Evolutionary conservation across 2,113 vertebrate species (phyloP), one percentile per base, ranked within the genome.

Genomic region (Amazona guildingii): DNA sequence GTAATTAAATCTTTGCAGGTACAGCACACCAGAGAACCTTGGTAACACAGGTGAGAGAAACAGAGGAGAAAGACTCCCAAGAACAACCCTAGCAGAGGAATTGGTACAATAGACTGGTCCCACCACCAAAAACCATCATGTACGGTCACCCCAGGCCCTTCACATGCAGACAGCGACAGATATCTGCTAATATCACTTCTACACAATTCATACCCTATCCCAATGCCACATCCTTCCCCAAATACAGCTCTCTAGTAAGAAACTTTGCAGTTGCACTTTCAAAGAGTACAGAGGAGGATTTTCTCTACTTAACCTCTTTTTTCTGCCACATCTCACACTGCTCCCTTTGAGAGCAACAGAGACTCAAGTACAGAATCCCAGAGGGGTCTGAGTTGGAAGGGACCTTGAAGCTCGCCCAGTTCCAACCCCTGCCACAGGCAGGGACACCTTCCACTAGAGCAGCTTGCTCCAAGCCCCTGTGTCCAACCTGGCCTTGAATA

Each of bases 41-140:
- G 46, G 51, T 43, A 77, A 57, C 15, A 7, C 16, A 61, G 33
- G 35, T 14, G 31, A 68, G 48, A 27, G 62, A 46, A 88, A 62
- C 39, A 24, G 52, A 67, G 27, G 33, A 81, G 37, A 57, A 31
- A 31, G 17, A 46, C 24, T n/a, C n/a, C 41, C 33, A 8, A 39
- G 31, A 66, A 25, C 55, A 24, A 11, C 3, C 23, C 21, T 1
- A 51, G 57, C 61, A 75, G 78, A 64, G 49, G 44, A 43, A 44
- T 0, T 6, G 35, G 24, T 12, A 35, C 0, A 0, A 48, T 3
- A 83, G 57, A 44, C 33, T 1, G 3, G 10, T 73, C 35, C 68
- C 61, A 57, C 9, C 46, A 13, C 23, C 4, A 1, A 48, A 59
- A 68, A 35, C 11, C 44, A 83, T 21, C 41, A 46, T 2, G 2